Conservation (phyloP, 2,888 invertebrate genomes). For the Pomacea canaliculata region DNA sequence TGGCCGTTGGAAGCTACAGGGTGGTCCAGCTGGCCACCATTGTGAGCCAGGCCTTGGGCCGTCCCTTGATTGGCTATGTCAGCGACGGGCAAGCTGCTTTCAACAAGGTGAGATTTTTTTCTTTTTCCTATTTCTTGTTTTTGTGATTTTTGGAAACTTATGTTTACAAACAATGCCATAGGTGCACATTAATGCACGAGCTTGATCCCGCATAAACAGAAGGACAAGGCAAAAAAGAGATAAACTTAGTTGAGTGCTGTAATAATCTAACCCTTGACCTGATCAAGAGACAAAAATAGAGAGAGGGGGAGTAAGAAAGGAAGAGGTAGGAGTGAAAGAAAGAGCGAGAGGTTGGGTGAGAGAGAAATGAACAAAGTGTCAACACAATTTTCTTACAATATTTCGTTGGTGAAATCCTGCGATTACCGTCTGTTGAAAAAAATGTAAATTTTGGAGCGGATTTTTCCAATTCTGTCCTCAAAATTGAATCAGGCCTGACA, state of each 20-base stretch:
- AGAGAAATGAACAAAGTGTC: not conserved
- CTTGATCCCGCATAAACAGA: too few species aligned
- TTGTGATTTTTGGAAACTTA: too few species aligned
- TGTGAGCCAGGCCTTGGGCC: not conserved
- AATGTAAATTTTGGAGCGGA: too few species aligned
- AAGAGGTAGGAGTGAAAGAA: not conserved
- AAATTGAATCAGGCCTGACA: too few species aligned
- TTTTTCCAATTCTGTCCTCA: too few species aligned
- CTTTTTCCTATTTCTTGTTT: too few species aligned
- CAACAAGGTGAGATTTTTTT: not conserved
- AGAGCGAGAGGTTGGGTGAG: not conserved
- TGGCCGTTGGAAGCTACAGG: not conserved
- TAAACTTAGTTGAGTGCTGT: too few species aligned
- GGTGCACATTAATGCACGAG: too few species aligned
- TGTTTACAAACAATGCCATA: too few species aligned
- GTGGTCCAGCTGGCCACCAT: not conserved
- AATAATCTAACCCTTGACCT: not conserved
- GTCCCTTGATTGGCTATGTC: not conserved
- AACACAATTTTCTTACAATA: too few species aligned
- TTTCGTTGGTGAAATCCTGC: too few species aligned
- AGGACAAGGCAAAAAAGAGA: not conserved
- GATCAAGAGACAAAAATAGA: not conserved
- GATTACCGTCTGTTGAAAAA: too few species aligned
- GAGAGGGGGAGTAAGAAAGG: not conserved
- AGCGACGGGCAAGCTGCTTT: not conserved